Evolutionary conservation across 2,113 vertebrate species (phyloP).

Genomic region (Ochotona curzoniae): DNA sequence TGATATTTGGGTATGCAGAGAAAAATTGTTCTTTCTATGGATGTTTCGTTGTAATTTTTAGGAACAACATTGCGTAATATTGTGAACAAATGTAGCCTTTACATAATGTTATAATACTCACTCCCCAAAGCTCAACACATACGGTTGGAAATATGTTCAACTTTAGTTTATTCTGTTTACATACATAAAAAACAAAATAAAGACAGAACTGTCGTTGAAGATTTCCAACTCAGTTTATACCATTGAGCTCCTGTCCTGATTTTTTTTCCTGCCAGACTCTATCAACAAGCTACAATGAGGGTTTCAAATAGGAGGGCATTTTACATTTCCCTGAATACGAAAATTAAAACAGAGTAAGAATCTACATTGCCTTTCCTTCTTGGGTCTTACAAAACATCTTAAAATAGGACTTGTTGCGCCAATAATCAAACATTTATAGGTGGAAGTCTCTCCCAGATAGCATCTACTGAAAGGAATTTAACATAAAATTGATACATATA

Average conservation of each 20-base stretch:
- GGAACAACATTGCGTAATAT: background rate
- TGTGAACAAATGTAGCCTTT: background rate
- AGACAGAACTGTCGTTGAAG: background rate
- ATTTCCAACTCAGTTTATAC: background rate
- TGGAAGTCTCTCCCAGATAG: background rate
- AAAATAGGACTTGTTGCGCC: background rate
- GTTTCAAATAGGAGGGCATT: background rate
- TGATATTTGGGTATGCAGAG: background rate
- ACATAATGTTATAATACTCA: background rate
- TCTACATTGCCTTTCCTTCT: background rate
- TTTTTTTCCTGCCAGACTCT: background rate
- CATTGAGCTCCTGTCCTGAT: background rate
- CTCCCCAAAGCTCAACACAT: background rate
- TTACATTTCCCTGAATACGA: background rate
- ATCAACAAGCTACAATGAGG: background rate
- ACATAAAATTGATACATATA: background rate
- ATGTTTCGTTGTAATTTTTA: constrained; percentile 18
- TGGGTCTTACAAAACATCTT: background rate
- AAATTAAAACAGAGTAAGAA: background rate
- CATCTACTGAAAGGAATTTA: background rate
- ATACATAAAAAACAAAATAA: background rate
- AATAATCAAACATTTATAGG: background rate
- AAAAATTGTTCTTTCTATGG: background rate
- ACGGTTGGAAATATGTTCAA: background rate
- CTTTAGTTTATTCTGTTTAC: background rate